Conservation (phyloP, 2,888 invertebrate genomes). For the Atherix ibis region DNA sequence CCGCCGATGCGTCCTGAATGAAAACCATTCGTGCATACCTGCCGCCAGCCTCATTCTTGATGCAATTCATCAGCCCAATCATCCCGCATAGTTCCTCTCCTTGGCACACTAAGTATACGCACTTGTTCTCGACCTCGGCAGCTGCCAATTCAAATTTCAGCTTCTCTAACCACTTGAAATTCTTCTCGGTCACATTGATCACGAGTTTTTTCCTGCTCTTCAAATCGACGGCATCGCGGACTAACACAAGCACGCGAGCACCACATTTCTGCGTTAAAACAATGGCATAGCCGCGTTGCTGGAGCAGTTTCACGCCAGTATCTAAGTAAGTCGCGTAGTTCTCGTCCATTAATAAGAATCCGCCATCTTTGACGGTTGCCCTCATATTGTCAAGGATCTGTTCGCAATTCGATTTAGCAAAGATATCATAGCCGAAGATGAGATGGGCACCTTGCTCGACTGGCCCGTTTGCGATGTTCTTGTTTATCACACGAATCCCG, state of each 20-base stretch:
- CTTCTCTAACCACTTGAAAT: conserved; percentile 65
- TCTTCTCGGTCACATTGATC: conserved; percentile 50
- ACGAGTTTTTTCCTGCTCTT: conserved; percentile 33
- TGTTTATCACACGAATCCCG: conserved; percentile 46
- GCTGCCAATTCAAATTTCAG: conserved; percentile 60
- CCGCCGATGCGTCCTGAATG: conserved; percentile 45
- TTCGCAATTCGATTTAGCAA: conserved; percentile 40
- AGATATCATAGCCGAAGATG: conserved; percentile 47
- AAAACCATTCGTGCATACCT: conserved; percentile 55
- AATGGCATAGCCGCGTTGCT: conserved; percentile 35
- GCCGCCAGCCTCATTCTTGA: conserved; percentile 77
- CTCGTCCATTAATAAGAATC: conserved; percentile 62
- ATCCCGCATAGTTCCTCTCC: conserved; percentile 58
- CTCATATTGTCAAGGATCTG: conserved; percentile 40
- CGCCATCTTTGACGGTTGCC: conserved; percentile 46
- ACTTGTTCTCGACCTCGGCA: conserved; percentile 40
- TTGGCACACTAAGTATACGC: conserved; percentile 52
- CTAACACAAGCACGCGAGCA: conserved; percentile 46
- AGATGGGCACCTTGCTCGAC: conserved; percentile 55
- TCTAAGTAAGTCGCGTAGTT: conserved; percentile 33
- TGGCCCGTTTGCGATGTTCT: conserved; percentile 42
- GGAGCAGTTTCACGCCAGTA: conserved; percentile 28
- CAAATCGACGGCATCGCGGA: conserved; percentile 34
- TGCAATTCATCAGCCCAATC: conserved; percentile 79
- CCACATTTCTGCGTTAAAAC: conserved; percentile 48